Percentiles rank a stretch among this genome's conserved stretches.
Evolutionary conservation across 2,797 vertebrate genomes (phyloP).

Genomic region (Heteromormyrus szaboi): DNA sequence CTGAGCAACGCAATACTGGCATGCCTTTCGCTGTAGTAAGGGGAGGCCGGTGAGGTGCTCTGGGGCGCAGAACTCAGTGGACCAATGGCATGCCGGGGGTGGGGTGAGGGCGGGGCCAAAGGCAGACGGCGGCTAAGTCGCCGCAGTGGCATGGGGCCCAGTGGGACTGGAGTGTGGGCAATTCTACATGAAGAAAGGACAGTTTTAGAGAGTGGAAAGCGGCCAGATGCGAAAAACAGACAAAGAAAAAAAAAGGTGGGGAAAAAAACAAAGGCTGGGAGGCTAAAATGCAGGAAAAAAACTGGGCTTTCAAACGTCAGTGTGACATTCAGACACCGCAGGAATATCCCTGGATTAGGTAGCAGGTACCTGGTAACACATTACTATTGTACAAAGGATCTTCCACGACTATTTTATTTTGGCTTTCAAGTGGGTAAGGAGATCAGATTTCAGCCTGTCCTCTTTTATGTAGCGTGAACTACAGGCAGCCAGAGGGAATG

Average conservation of each 20-base stretch:
- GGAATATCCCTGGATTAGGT: neutral
- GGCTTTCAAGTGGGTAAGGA: neutral
- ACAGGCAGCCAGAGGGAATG: neutral
- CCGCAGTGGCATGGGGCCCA: neutral
- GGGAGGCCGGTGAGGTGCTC: too few relatives aligned
- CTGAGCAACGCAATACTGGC: neutral
- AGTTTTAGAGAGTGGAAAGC: neutral
- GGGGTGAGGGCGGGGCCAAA: neutral
- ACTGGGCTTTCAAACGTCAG: neutral
- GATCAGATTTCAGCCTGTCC: neutral
- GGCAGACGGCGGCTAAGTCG: neutral
- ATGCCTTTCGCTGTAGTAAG: neutral
- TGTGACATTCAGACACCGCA: neutral
- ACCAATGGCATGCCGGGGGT: constrained; percentile 1
- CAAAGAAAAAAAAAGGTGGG: neutral
- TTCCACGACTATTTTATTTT: neutral
- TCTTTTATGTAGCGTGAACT: neutral
- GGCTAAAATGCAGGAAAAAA: neutral
- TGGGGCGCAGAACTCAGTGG: neutral
- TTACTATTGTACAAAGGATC: neutral
- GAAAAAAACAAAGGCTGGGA: neutral
- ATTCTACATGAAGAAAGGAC: neutral
- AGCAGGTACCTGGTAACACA: neutral
- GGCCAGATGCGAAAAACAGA: neutral
- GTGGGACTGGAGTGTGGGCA: neutral